Base-by-base conservation (phyloP, 2,797 vertebrate species). In the Australoheros facetus region DNA sequence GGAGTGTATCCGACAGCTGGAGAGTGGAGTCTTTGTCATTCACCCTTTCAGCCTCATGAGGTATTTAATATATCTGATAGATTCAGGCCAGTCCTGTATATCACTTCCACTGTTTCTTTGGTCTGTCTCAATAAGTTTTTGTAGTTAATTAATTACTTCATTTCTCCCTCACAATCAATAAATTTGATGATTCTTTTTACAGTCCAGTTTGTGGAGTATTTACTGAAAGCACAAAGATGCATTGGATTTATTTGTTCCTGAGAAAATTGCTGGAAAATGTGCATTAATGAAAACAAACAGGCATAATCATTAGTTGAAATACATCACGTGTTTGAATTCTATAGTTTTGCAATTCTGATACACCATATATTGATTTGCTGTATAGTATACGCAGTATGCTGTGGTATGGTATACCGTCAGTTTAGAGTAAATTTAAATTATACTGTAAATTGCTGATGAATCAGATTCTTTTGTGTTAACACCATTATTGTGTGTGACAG, bases 21-120 rank as follows among this genome's bases (percentile, higher is more conserved):
- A 95, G 84, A 95, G 92, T 45, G 94, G 94, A 60, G 88, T 95
- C 57, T 92, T 96, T 56, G 95, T 96, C 88, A 96, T 96, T 86
- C 95, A 96, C 85, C 95, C 95, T 1, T 96, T 96, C 93, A 96
- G 95, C 87, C 79, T 87, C 79, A 91, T 96, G 88, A 96, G 95
- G 95, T 95, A 95, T 79, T 87, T 86, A 39, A 79, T 75, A 23
- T 23, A 17, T 39, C 28, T 77, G 72, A 83, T 82, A 84, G 80
- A 86, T 78, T 80, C 62, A 83, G 86, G 78, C 51, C 83, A 87
- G 81, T 72, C 73, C 62, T 21, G 42, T 37, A 8, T 70, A 21
- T 60, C 26, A 39, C 64, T 11, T 39, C n/a, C 13, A 28, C 28
- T 5, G 23, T 48, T 39, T 55, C 76, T 51, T 51, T 5, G 32